Evolutionary conservation across 2,888 invertebrate species (phyloP).

Genomic region (Arenicola marina): DNA sequence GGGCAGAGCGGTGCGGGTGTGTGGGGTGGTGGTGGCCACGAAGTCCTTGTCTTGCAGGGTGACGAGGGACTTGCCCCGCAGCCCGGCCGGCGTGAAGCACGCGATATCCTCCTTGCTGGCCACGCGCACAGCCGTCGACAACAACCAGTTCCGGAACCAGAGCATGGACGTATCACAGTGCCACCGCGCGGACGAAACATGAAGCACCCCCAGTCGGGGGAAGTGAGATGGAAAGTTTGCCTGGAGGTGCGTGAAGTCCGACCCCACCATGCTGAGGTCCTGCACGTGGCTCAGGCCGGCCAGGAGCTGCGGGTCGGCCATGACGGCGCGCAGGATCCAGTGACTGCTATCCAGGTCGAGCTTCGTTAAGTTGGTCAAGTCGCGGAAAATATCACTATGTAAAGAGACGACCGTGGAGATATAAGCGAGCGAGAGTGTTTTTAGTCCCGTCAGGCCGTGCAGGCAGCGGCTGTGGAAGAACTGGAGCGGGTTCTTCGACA

Average conservation of each 20-base stretch:
- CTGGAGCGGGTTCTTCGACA: conserved; percentile 24
- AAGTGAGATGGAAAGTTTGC: conserved; percentile 16
- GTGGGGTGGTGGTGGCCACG: not conserved
- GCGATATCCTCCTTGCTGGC: conserved; percentile 17
- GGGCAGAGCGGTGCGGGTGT: not conserved
- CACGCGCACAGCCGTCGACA: conserved; percentile 13
- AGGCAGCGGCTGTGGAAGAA: conserved; percentile 20
- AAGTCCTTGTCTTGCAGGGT: conserved; percentile 26
- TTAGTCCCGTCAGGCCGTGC: conserved; percentile 17
- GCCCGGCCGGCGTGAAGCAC: conserved; percentile 30
- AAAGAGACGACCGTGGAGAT: conserved; percentile 16
- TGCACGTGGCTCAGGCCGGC: conserved; percentile 12
- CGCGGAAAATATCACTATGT: conserved; percentile 27
- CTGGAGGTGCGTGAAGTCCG: conserved; percentile 24
- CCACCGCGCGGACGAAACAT: conserved; percentile 30
- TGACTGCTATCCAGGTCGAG: conserved; percentile 34
- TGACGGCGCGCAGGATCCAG: conserved; percentile 18
- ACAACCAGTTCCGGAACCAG: conserved; percentile 33
- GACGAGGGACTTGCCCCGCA: conserved; percentile 25
- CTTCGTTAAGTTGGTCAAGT: conserved; percentile 20
- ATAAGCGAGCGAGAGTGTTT: conserved; percentile 19
- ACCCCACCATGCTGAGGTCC: conserved; percentile 33
- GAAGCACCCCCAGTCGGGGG: conserved; percentile 22
- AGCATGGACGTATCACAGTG: conserved; percentile 33
- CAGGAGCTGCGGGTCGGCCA: conserved; percentile 15